Base-by-base conservation (phyloP, 2,797 vertebrate genomes). In the Coccyzus lansbergi region DNA sequence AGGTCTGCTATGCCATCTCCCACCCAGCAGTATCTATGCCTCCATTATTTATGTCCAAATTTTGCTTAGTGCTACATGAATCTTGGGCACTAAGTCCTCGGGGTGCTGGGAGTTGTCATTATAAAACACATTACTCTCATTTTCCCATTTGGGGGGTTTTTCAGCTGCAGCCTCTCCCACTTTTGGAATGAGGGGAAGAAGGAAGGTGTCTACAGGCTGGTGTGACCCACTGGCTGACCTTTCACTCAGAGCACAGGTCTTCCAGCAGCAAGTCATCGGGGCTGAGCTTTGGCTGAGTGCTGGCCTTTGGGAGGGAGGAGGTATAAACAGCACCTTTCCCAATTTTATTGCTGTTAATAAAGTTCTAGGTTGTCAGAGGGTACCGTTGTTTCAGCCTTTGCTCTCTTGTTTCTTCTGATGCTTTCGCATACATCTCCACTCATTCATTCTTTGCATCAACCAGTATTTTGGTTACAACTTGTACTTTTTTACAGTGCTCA, bases 331-430 rank as follows among this genome's bases (percentile, higher is more conserved):
- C 12, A 36, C 24, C 10, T 38, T 11, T 38, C 70, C 29, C 67
- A 49, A 7, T 49, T 86, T 69, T 69, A 33, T 46, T 63, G 80
- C 60, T 86, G 56, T 31, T 59, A 63, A 51, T 1, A 2, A 17
- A 34, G 68, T n/a, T 74, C 49, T 51, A 40, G 40, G 22, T 25
- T 74, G 18, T 42, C 55, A 14, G 25, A 2, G 8, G n/a, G 16
- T 36, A 16, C 63, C 8, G 7, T 24, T 79, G 83, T 69, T 74
- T 33, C 24, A 42, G 33, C 28, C 40, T 83, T 59, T 64, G 29
- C 40, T 94, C 46, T 82, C 21, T 44, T 88, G 52, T 86, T 90
- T 86, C 72, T 88, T 78, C 34, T 71, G 49, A 12, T 63, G 74
- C 49, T 81, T 84, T 91, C n/a, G 9, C 21, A 21, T 18, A 21